Conservation (phyloP, 2,113 vertebrate genomes). For the Suricata suricatta region DNA sequence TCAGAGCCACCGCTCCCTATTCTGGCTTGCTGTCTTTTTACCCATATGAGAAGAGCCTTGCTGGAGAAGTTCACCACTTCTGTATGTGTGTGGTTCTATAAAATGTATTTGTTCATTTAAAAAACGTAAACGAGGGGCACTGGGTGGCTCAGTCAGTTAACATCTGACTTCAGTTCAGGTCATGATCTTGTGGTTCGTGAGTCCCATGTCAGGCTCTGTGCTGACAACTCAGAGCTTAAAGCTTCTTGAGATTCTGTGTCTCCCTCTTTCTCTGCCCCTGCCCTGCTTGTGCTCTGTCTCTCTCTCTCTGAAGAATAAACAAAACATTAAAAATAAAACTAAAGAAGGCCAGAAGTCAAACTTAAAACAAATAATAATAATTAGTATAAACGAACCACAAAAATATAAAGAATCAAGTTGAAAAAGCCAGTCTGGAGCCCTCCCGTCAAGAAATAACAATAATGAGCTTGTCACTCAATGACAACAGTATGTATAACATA, state of each 20-base stretch:
- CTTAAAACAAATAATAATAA: neutral
- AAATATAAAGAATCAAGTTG: neutral
- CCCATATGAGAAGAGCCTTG: neutral
- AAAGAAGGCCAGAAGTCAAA: too few species aligned
- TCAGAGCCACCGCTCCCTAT: too few species aligned
- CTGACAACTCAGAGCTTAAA: too few species aligned
- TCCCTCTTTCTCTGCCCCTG: too few species aligned
- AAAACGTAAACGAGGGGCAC: neutral
- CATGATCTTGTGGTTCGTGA: too few species aligned
- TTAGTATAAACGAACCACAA: neutral
- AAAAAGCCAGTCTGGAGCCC: neutral
- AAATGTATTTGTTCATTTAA: neutral
- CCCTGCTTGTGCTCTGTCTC: too few species aligned
- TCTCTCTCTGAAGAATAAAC: too few species aligned
- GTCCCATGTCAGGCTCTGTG: too few species aligned
- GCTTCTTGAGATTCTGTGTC: too few species aligned
- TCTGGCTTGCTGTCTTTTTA: neutral
- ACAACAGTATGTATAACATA: accelerated
- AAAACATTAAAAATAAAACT: too few species aligned
- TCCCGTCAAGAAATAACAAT: neutral
- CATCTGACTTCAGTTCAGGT: too few species aligned
- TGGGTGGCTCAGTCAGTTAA: too few species aligned
- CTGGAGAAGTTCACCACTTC: neutral
- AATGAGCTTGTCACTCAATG: neutral
- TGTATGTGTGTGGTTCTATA: neutral